Evolutionary conservation across 2,113 vertebrate genomes (phyloP), one percentile per base, ranked within the genome.

Genomic region (Pedetes capensis): DNA sequence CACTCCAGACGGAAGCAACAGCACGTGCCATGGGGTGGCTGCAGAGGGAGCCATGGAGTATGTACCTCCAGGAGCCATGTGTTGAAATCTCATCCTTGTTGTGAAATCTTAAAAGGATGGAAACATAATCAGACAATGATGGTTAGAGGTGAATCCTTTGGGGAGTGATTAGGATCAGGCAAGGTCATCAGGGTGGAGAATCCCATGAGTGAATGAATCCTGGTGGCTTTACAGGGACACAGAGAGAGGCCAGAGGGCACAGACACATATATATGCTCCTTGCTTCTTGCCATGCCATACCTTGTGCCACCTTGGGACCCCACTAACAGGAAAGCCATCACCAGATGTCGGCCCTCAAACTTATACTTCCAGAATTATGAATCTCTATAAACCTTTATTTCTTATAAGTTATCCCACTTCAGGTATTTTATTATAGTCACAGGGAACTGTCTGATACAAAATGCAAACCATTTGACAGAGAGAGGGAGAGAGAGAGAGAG

Each of bases 231-330:
- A 32, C 6, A 57, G 47, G 29, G 55, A 29, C 4, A 47, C 8
- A 27, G 2, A 64, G 23, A 55, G 68, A 39, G 17, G 39, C 16
- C 32, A 49, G 57, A 83, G 47, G 13, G 0, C 10, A 25, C 10
- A 27, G 13, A 11, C 29, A 59, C 7, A 2, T 5, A 10, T 1
- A 9, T 23, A 25, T 7, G 18, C 14, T 53, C 37, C 9, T 8
- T 27, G 18, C 34, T 12, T 34, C 47, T 39, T 49, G 14, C 42
- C 13, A 8, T 42, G 7, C 8, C 17, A 14, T 23, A 11, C 18
- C 17, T 37, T 11, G 17, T 20, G 57, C 8, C 16, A 34, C 55
- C 10, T 20, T 8, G 13, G 25, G 53, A 11, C 34, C 51, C n/a
- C 14, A 11, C 25, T 18, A 4, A 1, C 18, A 75, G 23, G 47